Conservation (phyloP, 2,888 invertebrate species). For the Drosophila vallismaia region DNA sequence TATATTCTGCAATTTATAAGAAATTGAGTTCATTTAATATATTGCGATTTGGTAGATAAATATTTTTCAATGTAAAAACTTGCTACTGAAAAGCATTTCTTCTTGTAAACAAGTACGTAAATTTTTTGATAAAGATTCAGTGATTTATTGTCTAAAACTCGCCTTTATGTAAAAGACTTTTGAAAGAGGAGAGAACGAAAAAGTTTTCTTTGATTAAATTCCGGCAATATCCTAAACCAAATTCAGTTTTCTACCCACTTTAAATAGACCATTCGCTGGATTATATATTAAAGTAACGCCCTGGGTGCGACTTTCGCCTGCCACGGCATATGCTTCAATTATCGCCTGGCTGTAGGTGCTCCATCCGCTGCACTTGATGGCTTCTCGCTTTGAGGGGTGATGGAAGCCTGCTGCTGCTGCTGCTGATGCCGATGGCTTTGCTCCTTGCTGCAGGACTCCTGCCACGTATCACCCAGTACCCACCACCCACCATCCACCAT, state of each 20-base stretch:
- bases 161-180: too few species aligned
- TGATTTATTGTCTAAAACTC: too few species aligned
- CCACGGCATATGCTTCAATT: conserved; percentile 41
- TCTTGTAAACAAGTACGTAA: too few species aligned
- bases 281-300: conserved; percentile 18
- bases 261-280: neutral
- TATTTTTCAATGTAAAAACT: too few species aligned
- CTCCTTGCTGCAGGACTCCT: conserved; percentile 22
- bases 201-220: neutral
- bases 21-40: too few species aligned
- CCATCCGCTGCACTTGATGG: conserved; percentile 10
- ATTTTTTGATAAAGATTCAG: too few species aligned
- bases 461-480: too few species aligned
- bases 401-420: conserved; percentile 5
- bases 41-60: too few species aligned
- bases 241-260: neutral
- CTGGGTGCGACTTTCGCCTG: conserved; percentile 12
- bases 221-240: neutral
- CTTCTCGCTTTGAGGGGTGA: conserved; percentile 6
- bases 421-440: conserved; percentile 28
- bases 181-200: neutral
- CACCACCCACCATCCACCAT: neutral
- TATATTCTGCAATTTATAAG: too few species aligned
- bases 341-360: conserved; percentile 34
- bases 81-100: too few species aligned